Percentiles rank a stretch among this genome's conserved stretches.
Conservation (phyloP, 2,888 invertebrate genomes). For the Amaurobius ferox region DNA sequence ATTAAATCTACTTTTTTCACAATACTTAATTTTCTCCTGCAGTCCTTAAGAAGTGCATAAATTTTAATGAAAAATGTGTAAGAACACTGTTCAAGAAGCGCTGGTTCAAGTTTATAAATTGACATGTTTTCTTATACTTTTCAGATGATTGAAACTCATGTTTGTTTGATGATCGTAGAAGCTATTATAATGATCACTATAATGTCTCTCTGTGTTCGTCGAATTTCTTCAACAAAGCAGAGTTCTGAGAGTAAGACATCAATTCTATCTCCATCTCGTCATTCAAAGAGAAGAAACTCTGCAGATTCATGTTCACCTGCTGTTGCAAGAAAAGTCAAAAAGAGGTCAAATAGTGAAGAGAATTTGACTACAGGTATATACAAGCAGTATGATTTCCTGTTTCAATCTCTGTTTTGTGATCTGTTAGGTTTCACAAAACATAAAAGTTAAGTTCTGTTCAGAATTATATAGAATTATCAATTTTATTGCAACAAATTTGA, state of each 20-base stretch:
- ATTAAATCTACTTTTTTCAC: too few relatives aligned
- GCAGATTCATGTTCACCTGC: conserved; percentile 42
- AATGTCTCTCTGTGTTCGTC: conserved; percentile 74
- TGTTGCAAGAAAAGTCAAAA: conserved; percentile 56
- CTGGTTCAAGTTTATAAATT: too few relatives aligned
- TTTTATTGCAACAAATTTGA: too few relatives aligned
- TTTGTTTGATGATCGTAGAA: conserved; percentile 76
- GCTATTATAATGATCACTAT: conserved; percentile 77
- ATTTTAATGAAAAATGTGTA: too few relatives aligned
- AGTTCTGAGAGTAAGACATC: conserved; percentile 13
- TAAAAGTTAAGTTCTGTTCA: too few relatives aligned
- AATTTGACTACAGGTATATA: conserved; percentile 62
- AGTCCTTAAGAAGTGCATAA: too few relatives aligned
- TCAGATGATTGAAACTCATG: conserved; percentile 76
- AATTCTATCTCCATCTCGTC: conserved; percentile 31
- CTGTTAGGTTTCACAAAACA: conserved; percentile 2
- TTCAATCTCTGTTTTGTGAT: conserved; percentile 23
- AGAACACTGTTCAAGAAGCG: too few relatives aligned
- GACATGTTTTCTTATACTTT: too few relatives aligned
- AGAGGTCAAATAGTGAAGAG: conserved; percentile 63
- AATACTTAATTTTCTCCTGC: too few relatives aligned
- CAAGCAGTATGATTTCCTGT: conserved; percentile 55
- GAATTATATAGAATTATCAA: too few relatives aligned
- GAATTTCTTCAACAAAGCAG: conserved; percentile 36
- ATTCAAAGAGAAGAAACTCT: conserved; percentile 62